phyloP scores from a whole-genome alignment of 2,113 vertebrate genomes.

The Dryoscopus gambensis region DNA sequence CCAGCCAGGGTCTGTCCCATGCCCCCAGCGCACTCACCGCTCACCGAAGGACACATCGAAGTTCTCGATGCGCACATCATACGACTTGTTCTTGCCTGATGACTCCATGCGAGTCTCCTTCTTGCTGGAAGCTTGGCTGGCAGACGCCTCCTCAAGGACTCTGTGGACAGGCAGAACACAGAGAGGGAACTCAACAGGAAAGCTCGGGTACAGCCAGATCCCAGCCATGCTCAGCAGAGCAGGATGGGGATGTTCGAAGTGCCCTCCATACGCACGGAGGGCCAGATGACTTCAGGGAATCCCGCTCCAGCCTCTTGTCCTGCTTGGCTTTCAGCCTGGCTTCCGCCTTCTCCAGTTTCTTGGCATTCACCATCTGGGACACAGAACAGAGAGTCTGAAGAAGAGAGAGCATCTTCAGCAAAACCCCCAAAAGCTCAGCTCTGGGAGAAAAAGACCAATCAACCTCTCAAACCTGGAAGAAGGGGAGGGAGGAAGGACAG shows the following conservation, averaged over 20 bases:
- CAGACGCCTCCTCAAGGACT: slow-evolving; percentile 93
- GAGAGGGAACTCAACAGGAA: neutral
- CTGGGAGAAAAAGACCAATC: neutral
- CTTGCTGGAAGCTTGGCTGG: slow-evolving; percentile 95
- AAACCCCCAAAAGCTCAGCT: neutral
- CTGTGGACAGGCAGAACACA: slow-evolving; percentile 47
- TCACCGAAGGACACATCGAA: slow-evolving; percentile 98
- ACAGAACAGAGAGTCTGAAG: neutral
- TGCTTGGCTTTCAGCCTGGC: slow-evolving; percentile 94
- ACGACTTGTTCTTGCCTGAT: slow-evolving; percentile 95
- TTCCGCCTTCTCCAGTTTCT: slow-evolving; percentile 96
- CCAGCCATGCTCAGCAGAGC: neutral
- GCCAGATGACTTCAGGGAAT: slow-evolving; percentile 74
- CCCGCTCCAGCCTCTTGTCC: slow-evolving; percentile 87
- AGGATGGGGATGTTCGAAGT: neutral
- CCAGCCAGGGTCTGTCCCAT: neutral
- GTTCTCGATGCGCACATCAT: slow-evolving; percentile 96
- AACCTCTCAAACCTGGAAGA: neutral
- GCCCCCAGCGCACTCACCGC: slow-evolving; percentile 75
- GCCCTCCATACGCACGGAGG: slow-evolving; percentile 74
- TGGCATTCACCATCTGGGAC: slow-evolving; percentile 86
- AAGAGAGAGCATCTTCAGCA: neutral
- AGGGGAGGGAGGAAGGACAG: neutral
- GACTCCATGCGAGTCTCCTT: slow-evolving; percentile 91
- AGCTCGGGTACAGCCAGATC: neutral